phyloP scores from a whole-genome alignment of 2,797 vertebrate species.

The Sebastes nivosus region DNA sequence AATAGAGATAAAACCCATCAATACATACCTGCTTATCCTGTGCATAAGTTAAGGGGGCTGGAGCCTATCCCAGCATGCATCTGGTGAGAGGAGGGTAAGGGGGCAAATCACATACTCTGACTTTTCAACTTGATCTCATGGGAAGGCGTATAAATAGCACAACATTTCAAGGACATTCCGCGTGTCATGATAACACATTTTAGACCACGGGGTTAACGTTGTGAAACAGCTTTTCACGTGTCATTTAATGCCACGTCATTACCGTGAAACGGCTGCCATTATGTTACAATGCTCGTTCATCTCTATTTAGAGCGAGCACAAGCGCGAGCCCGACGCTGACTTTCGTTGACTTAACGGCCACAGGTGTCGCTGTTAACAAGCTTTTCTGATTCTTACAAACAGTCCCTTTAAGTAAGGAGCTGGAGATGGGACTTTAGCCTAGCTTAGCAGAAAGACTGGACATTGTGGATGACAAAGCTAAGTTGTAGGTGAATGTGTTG shows the following conservation, averaged over 20 bases:
- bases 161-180: background rate
- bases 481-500: no score
- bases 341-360: no score
- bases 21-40: background rate
- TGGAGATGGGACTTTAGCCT: no score
- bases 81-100: background rate
- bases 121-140: background rate
- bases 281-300: background rate
- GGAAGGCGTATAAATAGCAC: background rate
- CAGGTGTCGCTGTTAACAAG: no score
- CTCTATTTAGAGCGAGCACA: no score
- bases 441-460: no score
- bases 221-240: no score
- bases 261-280: background rate
- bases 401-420: no score
- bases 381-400: no score
- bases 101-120: background rate
- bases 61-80: background rate
- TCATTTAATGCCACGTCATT: background rate
- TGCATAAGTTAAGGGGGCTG: background rate
- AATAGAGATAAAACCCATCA: background rate
- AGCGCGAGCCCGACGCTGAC: no score
- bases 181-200: background rate
- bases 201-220: background rate
- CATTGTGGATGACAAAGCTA: no score